These are phyloP conservation scores for Galaxea fascicularis DNA, from an alignment of 92 coral and sea anemone genomes.

Conservation along the genomic window DNA sequence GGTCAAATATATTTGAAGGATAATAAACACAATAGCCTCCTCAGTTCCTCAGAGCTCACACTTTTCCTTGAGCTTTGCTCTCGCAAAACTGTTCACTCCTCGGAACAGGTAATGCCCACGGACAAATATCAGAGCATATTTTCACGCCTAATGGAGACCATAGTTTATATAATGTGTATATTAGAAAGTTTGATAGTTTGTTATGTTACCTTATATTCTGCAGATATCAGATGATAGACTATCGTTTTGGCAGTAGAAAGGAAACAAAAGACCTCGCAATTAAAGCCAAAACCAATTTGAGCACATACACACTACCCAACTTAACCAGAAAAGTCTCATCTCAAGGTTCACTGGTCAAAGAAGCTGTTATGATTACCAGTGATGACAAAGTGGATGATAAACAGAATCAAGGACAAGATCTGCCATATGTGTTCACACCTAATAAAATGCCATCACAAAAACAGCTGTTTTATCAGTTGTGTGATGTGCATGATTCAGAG, in stretches of 20 bases:
- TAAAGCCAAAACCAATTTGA: constrained; percentile 49
- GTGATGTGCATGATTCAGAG: constrained; percentile 92
- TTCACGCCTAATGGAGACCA: no score
- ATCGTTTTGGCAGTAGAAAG: constrained; percentile 73
- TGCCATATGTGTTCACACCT: constrained; percentile 91
- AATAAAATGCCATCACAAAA: constrained; percentile 80
- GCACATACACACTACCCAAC: constrained; percentile 37
- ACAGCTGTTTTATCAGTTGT: constrained; percentile 90
- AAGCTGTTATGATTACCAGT: constrained; percentile 28
- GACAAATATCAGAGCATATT: no score
- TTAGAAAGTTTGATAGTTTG: not conserved
- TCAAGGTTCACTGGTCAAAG: constrained; percentile 33
- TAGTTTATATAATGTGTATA: not conserved
- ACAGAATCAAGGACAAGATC: constrained; percentile 56
- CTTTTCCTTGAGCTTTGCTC: no score
- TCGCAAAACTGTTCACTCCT: no score
- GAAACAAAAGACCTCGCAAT: constrained; percentile 72
- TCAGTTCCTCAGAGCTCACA: no score
- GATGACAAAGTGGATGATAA: constrained; percentile 23
- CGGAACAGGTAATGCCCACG: no score
- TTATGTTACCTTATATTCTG: not conserved
- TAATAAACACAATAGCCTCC: no score
- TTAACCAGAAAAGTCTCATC: constrained; percentile 22
- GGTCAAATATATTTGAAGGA: no score
- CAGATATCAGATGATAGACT: constrained; percentile 88